Conservation (phyloP, 2,797 vertebrate species). For the Arrhamphus sclerolepis region DNA sequence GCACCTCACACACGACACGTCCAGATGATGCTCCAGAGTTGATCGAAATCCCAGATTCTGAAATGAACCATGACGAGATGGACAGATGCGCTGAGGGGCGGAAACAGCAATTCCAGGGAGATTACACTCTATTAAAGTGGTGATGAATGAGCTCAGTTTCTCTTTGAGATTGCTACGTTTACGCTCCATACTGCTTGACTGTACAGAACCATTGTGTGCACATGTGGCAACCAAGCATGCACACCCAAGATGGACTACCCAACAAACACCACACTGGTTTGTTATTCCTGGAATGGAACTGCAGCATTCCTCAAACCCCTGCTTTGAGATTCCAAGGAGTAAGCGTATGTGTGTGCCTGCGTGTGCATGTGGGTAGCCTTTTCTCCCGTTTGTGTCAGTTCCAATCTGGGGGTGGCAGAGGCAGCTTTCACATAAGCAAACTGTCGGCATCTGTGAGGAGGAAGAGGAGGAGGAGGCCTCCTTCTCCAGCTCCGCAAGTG, state of each 20-base stretch:
- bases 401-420: conserved; percentile 66
- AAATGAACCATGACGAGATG: conserved; percentile 33
- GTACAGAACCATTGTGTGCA: conserved; percentile 20
- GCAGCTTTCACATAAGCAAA: conserved; percentile 61
- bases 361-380: conserved; percentile 54
- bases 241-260: conserved; percentile 46
- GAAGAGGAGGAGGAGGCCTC: conserved; percentile 37
- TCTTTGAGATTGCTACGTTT: conserved; percentile 45
- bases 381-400: conserved; percentile 68
- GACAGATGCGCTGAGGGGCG: conserved; percentile 56
- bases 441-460: conserved; percentile 59
- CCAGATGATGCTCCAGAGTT: conserved; percentile 43
- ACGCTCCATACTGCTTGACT: conserved; percentile 31
- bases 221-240: conserved; percentile 32
- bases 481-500: conserved; percentile 51
- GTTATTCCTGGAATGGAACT: conserved; percentile 74
- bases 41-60: conserved; percentile 60
- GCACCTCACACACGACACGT: conserved; percentile 46
- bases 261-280: conserved; percentile 54
- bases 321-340: conserved; percentile 52
- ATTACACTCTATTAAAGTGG: conserved; percentile 48
- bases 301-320: conserved; percentile 70
- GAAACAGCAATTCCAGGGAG: conserved; percentile 52
- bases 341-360: conserved; percentile 21
- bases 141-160: conserved; percentile 54